phyloP scores from a whole-genome alignment of 2,797 vertebrate species.

The Brachyrhaphis roseni region DNA sequence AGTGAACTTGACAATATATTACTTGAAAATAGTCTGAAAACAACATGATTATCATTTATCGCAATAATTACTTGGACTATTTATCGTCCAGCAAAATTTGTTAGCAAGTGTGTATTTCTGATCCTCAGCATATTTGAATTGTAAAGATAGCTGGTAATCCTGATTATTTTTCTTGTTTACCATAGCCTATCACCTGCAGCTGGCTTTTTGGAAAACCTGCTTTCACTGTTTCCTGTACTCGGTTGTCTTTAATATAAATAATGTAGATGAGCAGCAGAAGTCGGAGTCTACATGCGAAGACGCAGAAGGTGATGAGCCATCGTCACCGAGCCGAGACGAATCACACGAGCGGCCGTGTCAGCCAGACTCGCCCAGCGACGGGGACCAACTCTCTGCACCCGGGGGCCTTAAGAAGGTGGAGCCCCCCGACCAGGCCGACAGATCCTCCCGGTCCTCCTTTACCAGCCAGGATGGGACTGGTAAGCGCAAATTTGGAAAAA shows the following conservation, averaged over 20 bases:
- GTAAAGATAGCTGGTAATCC: background rate
- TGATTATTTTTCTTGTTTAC: background rate
- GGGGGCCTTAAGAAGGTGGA: slow-evolving; percentile 74
- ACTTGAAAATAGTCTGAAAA: too few species aligned
- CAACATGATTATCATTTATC: too few species aligned
- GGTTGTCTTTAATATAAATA: background rate
- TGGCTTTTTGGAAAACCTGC: background rate
- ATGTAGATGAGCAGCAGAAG: slow-evolving; percentile 61
- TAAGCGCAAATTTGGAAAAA: slow-evolving; percentile 53
- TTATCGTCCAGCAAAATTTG: too few species aligned
- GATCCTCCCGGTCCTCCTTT: slow-evolving; percentile 84
- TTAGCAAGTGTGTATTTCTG: background rate
- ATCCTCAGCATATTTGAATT: background rate
- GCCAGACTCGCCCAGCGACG: slow-evolving; percentile 72
- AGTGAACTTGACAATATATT: too few species aligned
- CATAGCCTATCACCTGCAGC: background rate
- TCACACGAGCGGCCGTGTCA: slow-evolving; percentile 39
- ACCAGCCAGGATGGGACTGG: slow-evolving; percentile 88
- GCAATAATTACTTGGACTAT: too few species aligned
- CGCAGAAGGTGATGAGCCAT: slow-evolving; percentile 9
- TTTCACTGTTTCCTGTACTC: background rate
- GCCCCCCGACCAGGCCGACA: slow-evolving; percentile 84
- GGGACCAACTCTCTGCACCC: slow-evolving; percentile 67
- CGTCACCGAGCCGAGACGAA: slow-evolving; percentile 32
- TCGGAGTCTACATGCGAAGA: slow-evolving; percentile 34